phyloP scores from a whole-genome alignment of 2,888 invertebrate genomes.

The Drosophila emarginata region DNA sequence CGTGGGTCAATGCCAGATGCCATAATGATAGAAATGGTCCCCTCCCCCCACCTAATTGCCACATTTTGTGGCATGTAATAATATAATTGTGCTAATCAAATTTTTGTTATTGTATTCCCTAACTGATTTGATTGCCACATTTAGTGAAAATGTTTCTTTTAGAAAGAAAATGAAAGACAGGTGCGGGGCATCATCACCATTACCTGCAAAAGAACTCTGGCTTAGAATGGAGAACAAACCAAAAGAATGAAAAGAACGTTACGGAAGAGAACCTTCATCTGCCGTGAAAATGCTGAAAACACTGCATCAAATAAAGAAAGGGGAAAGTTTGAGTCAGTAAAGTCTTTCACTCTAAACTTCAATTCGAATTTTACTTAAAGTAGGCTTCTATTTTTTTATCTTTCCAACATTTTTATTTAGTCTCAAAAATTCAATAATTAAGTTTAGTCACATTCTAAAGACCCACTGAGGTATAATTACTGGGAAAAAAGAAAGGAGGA shows the following conservation, averaged over 20 bases:
- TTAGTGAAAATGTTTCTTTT: constrained; percentile 47
- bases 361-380: background rate
- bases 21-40: constrained; percentile 29
- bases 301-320: background rate
- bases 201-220: background rate
- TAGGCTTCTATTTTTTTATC: background rate
- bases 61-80: constrained; percentile 72
- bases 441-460: constrained; percentile 74
- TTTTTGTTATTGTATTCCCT: constrained; percentile 48
- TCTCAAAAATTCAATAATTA: constrained; percentile 50
- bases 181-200: constrained; percentile 21
- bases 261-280: background rate
- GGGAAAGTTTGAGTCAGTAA: no score
- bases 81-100: constrained; percentile 75
- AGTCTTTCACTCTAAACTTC: no score
- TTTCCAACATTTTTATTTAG: constrained; percentile 8
- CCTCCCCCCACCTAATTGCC: constrained; percentile 55
- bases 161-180: constrained; percentile 7
- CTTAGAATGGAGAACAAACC: no score
- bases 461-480: constrained; percentile 73
- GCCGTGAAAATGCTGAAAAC: no score
- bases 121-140: constrained; percentile 63
- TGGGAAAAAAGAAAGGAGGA: constrained; percentile 35
- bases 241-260: background rate
- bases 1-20: constrained; percentile 64